Evolutionary conservation across 2,797 vertebrate species (phyloP).

Genomic region (Melanotaenia pygmaea): DNA sequence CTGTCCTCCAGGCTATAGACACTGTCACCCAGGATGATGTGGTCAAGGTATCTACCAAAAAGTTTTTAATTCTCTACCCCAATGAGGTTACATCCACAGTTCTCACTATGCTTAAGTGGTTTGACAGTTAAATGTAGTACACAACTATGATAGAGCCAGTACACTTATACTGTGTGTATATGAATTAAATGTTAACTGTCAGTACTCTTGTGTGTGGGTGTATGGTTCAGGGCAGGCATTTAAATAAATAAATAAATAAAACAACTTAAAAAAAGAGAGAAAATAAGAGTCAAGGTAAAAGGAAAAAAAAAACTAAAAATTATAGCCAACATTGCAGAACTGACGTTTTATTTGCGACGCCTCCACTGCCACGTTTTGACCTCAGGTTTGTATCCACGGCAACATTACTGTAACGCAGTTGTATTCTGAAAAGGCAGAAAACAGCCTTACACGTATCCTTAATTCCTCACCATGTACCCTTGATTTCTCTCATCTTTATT

Average conservation of each 20-base stretch:
- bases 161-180: background rate
- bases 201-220: background rate
- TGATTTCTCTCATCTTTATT: background rate
- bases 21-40: slow-evolving; percentile 83
- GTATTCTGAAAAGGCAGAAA: slow-evolving; percentile 10
- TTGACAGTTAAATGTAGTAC: too few relatives aligned
- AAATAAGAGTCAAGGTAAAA: background rate
- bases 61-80: background rate
- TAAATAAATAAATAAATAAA: too few relatives aligned
- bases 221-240: background rate
- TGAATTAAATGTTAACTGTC: background rate
- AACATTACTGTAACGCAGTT: slow-evolving; percentile 3
- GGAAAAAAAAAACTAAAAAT: background rate
- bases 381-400: slow-evolving; percentile 6
- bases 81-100: background rate
- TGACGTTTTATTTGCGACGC: background rate
- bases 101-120: background rate
- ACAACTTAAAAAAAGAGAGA: background rate
- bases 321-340: background rate
- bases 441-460: background rate
- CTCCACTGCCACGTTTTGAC: slow-evolving; percentile 14
- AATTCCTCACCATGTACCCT: background rate
- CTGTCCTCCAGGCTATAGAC: slow-evolving; percentile 84
- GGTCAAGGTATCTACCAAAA: slow-evolving; percentile 77
- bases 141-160: too few relatives aligned